phyloP scores from a whole-genome alignment of 2,113 vertebrate genomes.

The Panthera leo region DNA sequence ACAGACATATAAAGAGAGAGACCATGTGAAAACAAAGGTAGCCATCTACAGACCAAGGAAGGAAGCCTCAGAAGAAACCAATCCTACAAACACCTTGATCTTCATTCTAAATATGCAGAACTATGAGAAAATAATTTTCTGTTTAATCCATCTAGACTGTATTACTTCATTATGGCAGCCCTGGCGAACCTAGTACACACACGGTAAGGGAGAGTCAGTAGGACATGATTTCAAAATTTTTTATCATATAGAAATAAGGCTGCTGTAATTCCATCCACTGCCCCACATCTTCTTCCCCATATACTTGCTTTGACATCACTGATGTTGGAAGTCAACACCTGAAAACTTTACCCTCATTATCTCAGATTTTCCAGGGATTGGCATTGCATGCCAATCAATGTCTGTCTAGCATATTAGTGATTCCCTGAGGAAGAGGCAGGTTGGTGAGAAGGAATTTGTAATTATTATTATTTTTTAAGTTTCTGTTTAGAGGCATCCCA shows the following conservation, averaged over 20 bases:
- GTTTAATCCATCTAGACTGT: background rate
- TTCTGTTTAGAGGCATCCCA: constrained; percentile 50
- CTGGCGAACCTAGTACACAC: background rate
- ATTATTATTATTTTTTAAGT: constrained; percentile 33
- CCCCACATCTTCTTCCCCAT: background rate
- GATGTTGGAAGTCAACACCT: background rate
- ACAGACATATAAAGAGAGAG: background rate
- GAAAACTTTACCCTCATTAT: background rate
- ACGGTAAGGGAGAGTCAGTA: background rate
- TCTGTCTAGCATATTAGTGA: background rate
- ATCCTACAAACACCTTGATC: background rate
- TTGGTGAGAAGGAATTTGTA: constrained; percentile 10
- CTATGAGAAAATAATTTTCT: background rate
- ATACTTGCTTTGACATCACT: background rate
- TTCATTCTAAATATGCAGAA: background rate
- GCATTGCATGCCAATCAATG: background rate
- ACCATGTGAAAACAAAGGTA: background rate
- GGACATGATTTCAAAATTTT: background rate
- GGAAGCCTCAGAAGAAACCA: background rate
- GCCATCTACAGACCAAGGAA: background rate
- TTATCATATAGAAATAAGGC: background rate
- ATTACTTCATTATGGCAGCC: background rate
- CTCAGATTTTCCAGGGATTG: background rate
- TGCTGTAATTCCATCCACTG: background rate
- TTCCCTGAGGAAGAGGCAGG: background rate